These are phyloP conservation scores for Salvelinus alpinus DNA, from an alignment of 2,113 vertebrate genomes.

Conservation along the genomic window DNA sequence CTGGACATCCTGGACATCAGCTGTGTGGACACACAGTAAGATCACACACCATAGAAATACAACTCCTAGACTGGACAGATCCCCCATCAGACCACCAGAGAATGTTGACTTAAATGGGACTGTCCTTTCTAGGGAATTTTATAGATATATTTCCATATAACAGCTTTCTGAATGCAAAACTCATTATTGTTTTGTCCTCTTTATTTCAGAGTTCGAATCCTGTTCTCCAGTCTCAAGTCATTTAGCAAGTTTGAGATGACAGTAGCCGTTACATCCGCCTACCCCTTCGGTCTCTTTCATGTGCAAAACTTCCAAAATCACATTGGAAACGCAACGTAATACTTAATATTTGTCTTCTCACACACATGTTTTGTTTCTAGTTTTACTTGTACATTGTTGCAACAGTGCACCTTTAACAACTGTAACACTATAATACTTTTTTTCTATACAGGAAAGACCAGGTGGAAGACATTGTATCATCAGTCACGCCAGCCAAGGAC, in stretches of 20 bases:
- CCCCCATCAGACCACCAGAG: not conserved
- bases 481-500: constrained; percentile 55
- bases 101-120: not conserved
- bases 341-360: not conserved
- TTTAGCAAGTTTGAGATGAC: constrained; percentile 69
- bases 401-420: too few relatives aligned
- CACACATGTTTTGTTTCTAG: not conserved
- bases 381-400: not conserved
- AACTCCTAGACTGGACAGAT: not conserved
- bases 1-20: constrained; percentile 65
- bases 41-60: constrained; percentile 1
- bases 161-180: not conserved
- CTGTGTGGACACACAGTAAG: constrained; percentile 66
- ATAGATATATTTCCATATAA: not conserved
- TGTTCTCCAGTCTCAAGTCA: constrained; percentile 68
- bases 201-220: constrained; percentile 56
- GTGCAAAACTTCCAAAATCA: constrained; percentile 62
- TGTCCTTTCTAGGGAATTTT: not conserved
- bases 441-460: constrained; percentile 56
- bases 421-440: not conserved
- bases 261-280: constrained; percentile 47
- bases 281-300: constrained; percentile 44
- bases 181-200: not conserved
- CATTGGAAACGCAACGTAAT: constrained; percentile 66
- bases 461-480: constrained; percentile 60